These are phyloP conservation scores for Ellobium chinense DNA, from an alignment of 2,888 invertebrate genomes.

Conservation along the genomic window DNA sequence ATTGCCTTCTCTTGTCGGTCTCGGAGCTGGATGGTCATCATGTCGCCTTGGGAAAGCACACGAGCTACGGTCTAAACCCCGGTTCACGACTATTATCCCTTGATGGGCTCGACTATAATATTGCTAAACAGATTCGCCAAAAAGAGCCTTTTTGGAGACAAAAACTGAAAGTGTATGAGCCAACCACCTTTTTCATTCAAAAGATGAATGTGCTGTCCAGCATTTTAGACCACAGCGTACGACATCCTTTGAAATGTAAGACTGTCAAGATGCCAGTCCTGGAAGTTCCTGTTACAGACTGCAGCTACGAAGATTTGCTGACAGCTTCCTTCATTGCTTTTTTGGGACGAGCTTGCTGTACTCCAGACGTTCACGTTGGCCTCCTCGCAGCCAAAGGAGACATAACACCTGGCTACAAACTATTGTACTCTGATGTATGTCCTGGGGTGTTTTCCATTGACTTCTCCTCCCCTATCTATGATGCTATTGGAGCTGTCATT, in stretches of 20 bases:
- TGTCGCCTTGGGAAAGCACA: background rate
- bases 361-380: constrained; percentile 56
- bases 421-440: constrained; percentile 55
- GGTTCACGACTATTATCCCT: background rate
- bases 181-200: constrained; percentile 60
- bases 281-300: background rate
- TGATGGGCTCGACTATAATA: background rate
- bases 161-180: constrained; percentile 56
- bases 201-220: constrained; percentile 60
- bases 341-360: constrained; percentile 59
- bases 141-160: constrained; percentile 60
- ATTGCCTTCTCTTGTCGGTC: constrained; percentile 52
- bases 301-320: constrained; percentile 38
- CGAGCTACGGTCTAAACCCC: background rate
- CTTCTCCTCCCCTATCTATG: background rate
- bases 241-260: constrained; percentile 48
- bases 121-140: constrained; percentile 44
- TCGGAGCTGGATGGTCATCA: constrained; percentile 55
- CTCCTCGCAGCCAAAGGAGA: constrained; percentile 52
- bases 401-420: constrained; percentile 42
- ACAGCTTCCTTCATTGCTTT: constrained; percentile 58
- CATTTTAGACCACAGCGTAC: constrained; percentile 55
- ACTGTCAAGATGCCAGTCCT: constrained; percentile 35
- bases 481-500: constrained; percentile 1
- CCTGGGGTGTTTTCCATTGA: constrained; percentile 57